A percentile compares a stretch with the other conserved stretches of the same genome.
phyloP scores from a whole-genome alignment of 2,888 invertebrate species.

The Neoitamus cyanurus region DNA sequence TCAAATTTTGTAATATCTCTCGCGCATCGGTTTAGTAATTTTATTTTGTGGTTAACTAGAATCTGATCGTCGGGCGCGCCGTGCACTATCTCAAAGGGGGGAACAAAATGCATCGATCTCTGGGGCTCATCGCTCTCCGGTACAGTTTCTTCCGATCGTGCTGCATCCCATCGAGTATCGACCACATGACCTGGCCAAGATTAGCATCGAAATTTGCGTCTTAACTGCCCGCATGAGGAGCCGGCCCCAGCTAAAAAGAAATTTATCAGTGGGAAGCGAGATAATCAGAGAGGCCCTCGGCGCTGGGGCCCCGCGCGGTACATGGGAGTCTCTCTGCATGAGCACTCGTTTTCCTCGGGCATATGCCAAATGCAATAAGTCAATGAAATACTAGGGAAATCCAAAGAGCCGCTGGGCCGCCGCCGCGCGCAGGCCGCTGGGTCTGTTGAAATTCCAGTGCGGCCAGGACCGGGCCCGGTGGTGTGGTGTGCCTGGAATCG shows the following conservation, averaged over 20 bases:
- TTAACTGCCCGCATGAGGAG: conserved; percentile 49
- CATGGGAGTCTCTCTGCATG: conserved; percentile 22
- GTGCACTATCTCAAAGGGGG: not conserved
- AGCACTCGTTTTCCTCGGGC: conserved; percentile 26
- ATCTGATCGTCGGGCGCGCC: not conserved
- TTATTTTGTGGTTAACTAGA: conserved; percentile 21
- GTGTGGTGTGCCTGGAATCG: not conserved
- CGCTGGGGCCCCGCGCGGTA: not conserved
- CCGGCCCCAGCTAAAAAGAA: conserved; percentile 35
- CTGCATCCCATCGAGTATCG: conserved; percentile 53
- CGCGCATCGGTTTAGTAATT: conserved; percentile 2
- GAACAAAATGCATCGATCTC: conserved; percentile 7
- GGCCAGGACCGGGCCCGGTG: too few relatives aligned
- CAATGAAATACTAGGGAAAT: conserved; percentile 4
- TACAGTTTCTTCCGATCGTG: conserved; percentile 46
- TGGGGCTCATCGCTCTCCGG: not conserved
- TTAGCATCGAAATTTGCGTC: conserved; percentile 51
- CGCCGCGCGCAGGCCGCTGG: not conserved
- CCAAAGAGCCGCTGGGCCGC: not conserved
- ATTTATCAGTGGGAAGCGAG: conserved; percentile 51
- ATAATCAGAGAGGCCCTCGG: conserved; percentile 45
- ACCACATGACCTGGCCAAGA: conserved; percentile 51
- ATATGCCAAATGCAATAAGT: conserved; percentile 40
- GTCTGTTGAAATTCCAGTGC: conserved; percentile 27
- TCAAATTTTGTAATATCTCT: conserved; percentile 16